Evolutionary conservation across 1,140 invertebrate species (phyloP).

Genomic region (Dendroctonus valens): DNA sequence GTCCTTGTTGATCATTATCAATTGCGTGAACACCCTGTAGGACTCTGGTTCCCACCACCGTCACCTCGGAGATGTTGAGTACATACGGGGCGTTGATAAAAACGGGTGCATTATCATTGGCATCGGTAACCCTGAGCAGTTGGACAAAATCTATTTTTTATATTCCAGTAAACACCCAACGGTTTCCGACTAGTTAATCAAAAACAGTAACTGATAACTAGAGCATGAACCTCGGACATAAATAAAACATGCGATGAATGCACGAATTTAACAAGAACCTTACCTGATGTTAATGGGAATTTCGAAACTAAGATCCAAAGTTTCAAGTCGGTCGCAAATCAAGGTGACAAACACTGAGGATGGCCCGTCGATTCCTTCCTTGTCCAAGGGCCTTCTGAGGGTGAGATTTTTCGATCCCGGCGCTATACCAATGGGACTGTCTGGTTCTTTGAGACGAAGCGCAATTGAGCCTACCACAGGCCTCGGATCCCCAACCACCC

Average conservation of each 20-base stretch:
- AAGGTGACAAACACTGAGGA: slow-evolving; percentile 82
- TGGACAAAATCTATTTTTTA: slow-evolving; percentile 7
- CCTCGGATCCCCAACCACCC: slow-evolving; percentile 77
- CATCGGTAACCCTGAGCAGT: slow-evolving; percentile 77
- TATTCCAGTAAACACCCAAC: no score
- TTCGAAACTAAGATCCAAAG: slow-evolving; percentile 81
- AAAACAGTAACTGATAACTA: no score
- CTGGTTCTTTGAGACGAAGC: slow-evolving; percentile 72
- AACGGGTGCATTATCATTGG: slow-evolving; percentile 85
- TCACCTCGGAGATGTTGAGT: slow-evolving; percentile 82
- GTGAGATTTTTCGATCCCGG: slow-evolving; percentile 79
- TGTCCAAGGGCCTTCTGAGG: slow-evolving; percentile 73
- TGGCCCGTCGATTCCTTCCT: slow-evolving; percentile 79
- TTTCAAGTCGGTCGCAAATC: slow-evolving; percentile 73
- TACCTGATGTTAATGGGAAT: slow-evolving; percentile 79
- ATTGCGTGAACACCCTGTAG: slow-evolving; percentile 73
- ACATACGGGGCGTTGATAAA: slow-evolving; percentile 81
- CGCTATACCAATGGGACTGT: slow-evolving; percentile 74
- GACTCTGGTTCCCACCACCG: slow-evolving; percentile 76
- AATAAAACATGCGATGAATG: no score
- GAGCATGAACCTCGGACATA: no score
- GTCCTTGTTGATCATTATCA: slow-evolving; percentile 85
- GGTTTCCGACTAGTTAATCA: no score
- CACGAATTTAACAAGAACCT: no score
- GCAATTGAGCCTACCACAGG: slow-evolving; percentile 68